These are phyloP conservation scores for Mustela lutreola DNA, from an alignment of 2,113 vertebrate genomes.

Conservation along the genomic window DNA sequence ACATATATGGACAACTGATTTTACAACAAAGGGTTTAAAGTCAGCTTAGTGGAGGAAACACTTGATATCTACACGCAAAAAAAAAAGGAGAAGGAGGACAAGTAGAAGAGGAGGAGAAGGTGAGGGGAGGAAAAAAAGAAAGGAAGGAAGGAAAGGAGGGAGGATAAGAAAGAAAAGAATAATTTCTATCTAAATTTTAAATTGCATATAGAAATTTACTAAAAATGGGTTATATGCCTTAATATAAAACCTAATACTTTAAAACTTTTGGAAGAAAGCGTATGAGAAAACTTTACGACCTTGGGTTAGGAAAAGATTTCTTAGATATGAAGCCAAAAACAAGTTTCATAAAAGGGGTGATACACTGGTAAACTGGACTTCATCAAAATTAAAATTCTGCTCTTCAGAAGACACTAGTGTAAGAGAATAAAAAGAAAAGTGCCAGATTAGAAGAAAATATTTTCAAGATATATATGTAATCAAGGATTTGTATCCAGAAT, in stretches of 20 bases:
- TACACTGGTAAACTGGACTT: background rate
- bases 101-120: background rate
- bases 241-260: background rate
- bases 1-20: background rate
- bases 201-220: background rate
- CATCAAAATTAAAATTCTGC: background rate
- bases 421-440: background rate
- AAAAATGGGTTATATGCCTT: background rate
- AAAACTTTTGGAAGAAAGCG: background rate
- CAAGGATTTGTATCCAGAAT: background rate
- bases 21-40: background rate
- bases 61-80: background rate
- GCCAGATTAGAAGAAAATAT: background rate
- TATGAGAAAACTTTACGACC: background rate
- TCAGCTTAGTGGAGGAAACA: background rate
- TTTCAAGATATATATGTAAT: background rate
- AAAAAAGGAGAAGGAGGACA: background rate
- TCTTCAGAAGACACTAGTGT: background rate
- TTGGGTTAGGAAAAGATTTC: background rate
- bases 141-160: background rate
- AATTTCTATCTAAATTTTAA: background rate
- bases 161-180: background rate
- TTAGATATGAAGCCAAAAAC: background rate
- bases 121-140: background rate
- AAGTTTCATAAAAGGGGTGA: background rate